Conservation (phyloP, 2,888 invertebrate species). For the Penaeus monodon region DNA sequence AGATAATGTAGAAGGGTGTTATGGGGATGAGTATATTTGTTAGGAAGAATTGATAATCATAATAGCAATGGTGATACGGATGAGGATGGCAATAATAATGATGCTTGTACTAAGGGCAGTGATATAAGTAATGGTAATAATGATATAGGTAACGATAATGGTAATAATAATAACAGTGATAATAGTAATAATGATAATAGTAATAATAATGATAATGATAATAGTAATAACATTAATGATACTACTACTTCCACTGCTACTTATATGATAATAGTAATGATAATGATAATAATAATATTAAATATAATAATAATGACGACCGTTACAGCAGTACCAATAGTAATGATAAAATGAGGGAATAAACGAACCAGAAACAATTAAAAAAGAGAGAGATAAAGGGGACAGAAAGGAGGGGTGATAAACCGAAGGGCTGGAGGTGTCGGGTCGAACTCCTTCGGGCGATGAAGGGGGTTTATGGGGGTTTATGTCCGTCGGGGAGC, state of each 20-base stretch:
- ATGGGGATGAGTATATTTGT: neutral
- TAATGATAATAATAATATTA: neutral
- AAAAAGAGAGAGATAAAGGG: neutral
- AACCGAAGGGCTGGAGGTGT: neutral
- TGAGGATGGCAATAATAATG: too few species aligned
- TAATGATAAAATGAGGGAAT: too few species aligned
- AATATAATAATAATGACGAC: neutral
- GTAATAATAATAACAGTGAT: neutral
- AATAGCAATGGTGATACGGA: too few species aligned
- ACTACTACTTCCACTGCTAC: too few species aligned
- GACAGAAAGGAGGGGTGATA: neutral
- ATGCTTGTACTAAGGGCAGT: neutral
- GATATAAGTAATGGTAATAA: neutral
- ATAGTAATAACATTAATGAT: neutral
- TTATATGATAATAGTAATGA: neutral
- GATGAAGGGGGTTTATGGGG: neutral
- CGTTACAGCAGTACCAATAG: neutral
- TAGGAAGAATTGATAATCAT: neutral
- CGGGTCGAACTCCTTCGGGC: neutral
- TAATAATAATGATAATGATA: neutral
- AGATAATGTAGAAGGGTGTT: too few species aligned
- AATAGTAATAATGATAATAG: neutral
- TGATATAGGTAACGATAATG: neutral
- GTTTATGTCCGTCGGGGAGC: too few species aligned
- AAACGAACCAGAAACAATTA: too few species aligned